Conservation (phyloP, 2,888 invertebrate genomes). For the Drosophila borborema region DNA sequence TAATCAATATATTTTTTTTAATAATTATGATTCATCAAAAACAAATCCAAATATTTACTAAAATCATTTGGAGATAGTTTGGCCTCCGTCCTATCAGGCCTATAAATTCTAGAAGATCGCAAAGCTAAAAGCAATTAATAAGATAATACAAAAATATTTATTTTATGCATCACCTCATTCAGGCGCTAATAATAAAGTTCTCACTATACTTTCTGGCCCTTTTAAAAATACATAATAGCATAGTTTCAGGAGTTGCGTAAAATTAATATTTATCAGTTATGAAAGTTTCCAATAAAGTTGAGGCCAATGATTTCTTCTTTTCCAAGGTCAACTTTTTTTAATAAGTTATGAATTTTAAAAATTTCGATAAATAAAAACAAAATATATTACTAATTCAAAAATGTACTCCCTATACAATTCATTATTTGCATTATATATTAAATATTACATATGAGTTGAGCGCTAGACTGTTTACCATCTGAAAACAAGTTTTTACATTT, state of each 20-base stretch:
- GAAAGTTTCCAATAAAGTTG: not conserved
- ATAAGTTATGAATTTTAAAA: not conserved
- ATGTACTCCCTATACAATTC: not conserved
- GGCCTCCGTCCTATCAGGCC: not conserved
- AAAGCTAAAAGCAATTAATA: not conserved
- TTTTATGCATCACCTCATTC: not conserved
- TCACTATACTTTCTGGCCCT: not conserved
- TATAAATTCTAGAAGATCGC: not conserved
- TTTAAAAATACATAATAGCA: not conserved
- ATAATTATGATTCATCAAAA: not conserved
- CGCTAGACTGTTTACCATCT: constrained; percentile 11
- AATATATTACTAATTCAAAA: not conserved
- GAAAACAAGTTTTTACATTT: constrained; percentile 22
- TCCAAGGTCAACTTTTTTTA: not conserved
- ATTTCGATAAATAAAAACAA: not conserved
- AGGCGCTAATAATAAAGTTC: not conserved
- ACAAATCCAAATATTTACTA: not conserved
- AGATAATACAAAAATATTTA: not conserved
- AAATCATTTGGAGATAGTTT: not conserved
- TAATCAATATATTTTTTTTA: not conserved
- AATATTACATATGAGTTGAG: not conserved
- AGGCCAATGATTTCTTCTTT: not conserved
- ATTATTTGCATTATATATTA: not conserved
- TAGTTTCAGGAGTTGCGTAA: not conserved
- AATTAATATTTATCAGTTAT: not conserved